Evolutionary conservation across 2,797 vertebrate genomes (phyloP), one percentile per base, ranked within the genome.

Genomic region (Sorex maritimensis): DNA sequence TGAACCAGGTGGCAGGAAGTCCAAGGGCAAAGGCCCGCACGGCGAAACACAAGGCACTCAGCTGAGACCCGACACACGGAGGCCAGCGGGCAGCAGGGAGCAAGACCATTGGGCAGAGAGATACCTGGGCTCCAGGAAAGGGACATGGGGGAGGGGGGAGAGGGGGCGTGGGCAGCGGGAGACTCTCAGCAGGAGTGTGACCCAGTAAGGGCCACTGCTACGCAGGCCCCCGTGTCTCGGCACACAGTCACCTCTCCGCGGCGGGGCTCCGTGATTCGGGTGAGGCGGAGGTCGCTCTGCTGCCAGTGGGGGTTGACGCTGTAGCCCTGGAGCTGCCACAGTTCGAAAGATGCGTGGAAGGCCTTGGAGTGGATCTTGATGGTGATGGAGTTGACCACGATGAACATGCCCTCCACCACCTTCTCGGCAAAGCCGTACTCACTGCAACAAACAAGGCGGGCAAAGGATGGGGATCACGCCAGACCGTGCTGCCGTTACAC

Each of bases 351-450:
- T 69, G 99, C 99, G 0, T 99, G 99, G 97, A 99, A 99, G 71
- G 99, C 99, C 73, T 98, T 98, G 86, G 99, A 99, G 97, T 99
- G 99, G 92, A 99, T 99, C 98, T 99, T 99, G 98, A 99, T 99
- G 94, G 98, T 99, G 96, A 99, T 99, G 95, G 99, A 99, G 97
- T 99, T 99, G 96, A 99, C 99, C 46, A 99, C 95, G 52, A 99
- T 99, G 10, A 99, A 99, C 99, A 99, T 99, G 63, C 99, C 99
- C 97, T 99, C 99, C 90, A 99, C 99, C 11, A 99, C 99, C 96
- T 99, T 99, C 98, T 99, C 99, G 0, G 99, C 99, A 98, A 99
- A 99, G 95, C 99, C 99, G 44, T 99, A 99, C 97, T 99, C 99
- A 85, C 99, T 99, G 97, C 69, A 90, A 97, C 90, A 75, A 94